A percentile compares a stretch with the other conserved stretches of the same genome.
Evolutionary conservation across 2,797 vertebrate genomes (phyloP).

Genomic region (Myripristis jacobus): DNA sequence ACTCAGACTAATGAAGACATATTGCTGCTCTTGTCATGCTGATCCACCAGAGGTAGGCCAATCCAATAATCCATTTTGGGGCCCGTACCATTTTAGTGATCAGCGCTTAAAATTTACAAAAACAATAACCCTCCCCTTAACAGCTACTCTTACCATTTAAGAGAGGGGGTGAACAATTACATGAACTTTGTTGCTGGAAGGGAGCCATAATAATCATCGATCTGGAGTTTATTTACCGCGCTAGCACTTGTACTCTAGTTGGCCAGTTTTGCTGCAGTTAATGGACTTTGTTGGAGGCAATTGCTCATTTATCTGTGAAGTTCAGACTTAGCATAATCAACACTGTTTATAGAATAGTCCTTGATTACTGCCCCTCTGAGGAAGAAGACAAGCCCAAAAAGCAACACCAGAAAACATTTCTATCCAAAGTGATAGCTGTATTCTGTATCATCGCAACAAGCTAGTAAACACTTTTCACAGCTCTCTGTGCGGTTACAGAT

Average conservation of each 20-base stretch:
- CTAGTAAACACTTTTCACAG: slow-evolving; percentile 49
- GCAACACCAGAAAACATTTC: slow-evolving; percentile 40
- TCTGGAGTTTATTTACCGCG: neutral
- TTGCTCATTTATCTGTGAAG: slow-evolving; percentile 35
- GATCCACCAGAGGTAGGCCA: no score
- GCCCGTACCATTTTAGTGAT: no score
- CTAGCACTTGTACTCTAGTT: neutral
- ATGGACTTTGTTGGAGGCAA: slow-evolving; percentile 12
- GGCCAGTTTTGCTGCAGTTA: slow-evolving; percentile 9
- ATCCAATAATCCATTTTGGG: no score
- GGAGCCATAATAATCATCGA: slow-evolving; percentile 5
- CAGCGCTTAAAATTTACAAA: no score
- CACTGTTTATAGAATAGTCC: slow-evolving; percentile 20
- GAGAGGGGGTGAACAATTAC: neutral
- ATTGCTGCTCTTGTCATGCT: no score
- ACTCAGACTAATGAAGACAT: no score
- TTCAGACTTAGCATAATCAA: slow-evolving; percentile 24
- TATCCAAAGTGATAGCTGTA: slow-evolving; percentile 44
- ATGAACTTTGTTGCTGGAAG: neutral
- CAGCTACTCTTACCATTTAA: neutral
- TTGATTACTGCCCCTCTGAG: slow-evolving; percentile 14
- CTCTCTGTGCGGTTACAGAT: slow-evolving; percentile 54
- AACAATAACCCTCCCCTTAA: neutral
- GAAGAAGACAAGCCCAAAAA: slow-evolving; percentile 8
- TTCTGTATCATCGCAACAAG: slow-evolving; percentile 48